These are phyloP conservation scores for Steatocranus sp. DNA, from an alignment of 2,797 vertebrate species.

Conservation along the genomic window DNA sequence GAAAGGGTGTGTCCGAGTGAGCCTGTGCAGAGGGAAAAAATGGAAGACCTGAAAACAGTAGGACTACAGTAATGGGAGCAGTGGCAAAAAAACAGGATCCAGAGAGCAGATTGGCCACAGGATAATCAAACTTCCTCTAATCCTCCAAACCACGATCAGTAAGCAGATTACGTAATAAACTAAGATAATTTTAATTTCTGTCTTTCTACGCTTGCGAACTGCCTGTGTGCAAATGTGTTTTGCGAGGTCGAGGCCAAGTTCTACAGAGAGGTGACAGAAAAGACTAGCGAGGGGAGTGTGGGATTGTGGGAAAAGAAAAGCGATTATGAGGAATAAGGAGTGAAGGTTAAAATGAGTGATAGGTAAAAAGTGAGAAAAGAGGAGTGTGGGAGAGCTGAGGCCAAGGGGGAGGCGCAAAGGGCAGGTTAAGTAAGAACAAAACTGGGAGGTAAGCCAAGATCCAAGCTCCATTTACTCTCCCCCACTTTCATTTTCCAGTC, in stretches of 20 bases:
- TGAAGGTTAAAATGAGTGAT: conserved; percentile 1
- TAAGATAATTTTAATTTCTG: not conserved
- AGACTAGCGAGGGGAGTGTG: not conserved
- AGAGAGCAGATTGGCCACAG: not conserved
- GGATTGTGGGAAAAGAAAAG: not conserved
- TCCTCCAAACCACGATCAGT: conserved; percentile 6
- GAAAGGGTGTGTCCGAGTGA: not conserved
- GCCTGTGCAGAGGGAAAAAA: not conserved
- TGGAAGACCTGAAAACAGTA: not conserved
- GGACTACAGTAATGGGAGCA: not conserved
- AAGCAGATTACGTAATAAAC: not conserved
- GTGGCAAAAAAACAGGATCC: too few species aligned
- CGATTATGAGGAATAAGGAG: not conserved
- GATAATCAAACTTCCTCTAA: conserved; percentile 13
- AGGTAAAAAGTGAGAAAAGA: not conserved
- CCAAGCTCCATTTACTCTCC: conserved; percentile 16
- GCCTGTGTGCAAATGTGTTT: not conserved
- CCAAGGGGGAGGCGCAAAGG: conserved; percentile 1
- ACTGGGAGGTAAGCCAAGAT: conserved; percentile 31
- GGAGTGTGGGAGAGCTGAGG: conserved; percentile 18
- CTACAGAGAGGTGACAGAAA: not conserved
- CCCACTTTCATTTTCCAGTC: conserved; percentile 52
- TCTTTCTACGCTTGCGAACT: not conserved
- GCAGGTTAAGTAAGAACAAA: conserved; percentile 44
- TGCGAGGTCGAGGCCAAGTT: not conserved